A percentile compares a stretch with the other conserved stretches of the same genome.
Conservation (phyloP, 2,888 invertebrate species). For the Epirrhoe tristata region DNA sequence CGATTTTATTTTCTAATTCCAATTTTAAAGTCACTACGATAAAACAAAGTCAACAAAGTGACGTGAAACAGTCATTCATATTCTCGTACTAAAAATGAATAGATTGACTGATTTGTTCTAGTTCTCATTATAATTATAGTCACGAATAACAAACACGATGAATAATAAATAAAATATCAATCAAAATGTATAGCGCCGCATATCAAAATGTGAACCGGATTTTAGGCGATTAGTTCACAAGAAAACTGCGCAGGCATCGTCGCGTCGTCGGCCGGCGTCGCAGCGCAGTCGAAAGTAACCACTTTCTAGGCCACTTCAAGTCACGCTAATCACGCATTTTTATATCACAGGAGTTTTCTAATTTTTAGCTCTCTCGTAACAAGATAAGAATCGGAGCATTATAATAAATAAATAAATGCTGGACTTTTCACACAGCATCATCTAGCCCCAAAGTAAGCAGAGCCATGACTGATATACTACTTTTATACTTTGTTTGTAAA, state of each 20-base stretch:
- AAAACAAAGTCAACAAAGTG: background rate
- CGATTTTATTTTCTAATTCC: too few relatives aligned
- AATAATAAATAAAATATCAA: constrained; percentile 38
- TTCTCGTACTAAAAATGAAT: background rate
- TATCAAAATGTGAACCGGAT: constrained; percentile 71
- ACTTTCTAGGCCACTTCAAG: constrained; percentile 79
- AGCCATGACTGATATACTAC: too few relatives aligned
- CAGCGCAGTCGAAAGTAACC: constrained; percentile 72
- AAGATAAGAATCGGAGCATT: background rate
- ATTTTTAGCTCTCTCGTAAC: constrained; percentile 34
- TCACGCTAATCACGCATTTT: constrained; percentile 77
- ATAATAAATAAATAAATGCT: too few relatives aligned
- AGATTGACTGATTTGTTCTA: constrained; percentile 5
- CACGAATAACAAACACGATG: constrained; percentile 24
- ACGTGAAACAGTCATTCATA: background rate
- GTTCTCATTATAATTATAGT: constrained; percentile 21
- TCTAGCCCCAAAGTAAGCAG: too few relatives aligned
- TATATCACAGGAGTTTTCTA: constrained; percentile 71
- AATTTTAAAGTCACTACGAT: background rate
- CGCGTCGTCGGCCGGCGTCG: constrained; percentile 36
- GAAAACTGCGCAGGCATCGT: constrained; percentile 51
- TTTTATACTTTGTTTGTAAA: too few relatives aligned
- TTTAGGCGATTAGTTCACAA: constrained; percentile 60
- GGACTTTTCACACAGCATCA: too few relatives aligned
- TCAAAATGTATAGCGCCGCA: constrained; percentile 41